These are phyloP conservation scores for Rhynchotus rufescens DNA, from an alignment of 2,797 vertebrate species.

Conservation along the genomic window DNA sequence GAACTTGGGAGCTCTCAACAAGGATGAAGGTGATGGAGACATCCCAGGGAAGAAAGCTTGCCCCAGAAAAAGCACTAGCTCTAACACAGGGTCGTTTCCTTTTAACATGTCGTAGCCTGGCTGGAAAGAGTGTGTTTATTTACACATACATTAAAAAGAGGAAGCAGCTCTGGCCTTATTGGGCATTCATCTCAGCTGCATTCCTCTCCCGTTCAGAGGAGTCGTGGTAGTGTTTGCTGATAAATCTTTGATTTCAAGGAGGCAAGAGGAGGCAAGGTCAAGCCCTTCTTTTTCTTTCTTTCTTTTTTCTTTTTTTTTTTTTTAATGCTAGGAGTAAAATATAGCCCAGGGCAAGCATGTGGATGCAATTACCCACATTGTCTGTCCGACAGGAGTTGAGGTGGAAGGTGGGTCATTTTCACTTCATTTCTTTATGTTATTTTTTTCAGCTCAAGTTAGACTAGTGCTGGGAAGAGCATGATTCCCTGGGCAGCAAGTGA, in stretches of 20 bases:
- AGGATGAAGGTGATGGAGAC: background rate
- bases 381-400: background rate
- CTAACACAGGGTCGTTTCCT: background rate
- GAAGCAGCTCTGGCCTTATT: background rate
- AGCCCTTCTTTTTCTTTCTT: background rate
- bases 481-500: background rate
- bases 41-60: background rate
- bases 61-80: background rate
- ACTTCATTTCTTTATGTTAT: background rate
- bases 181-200: background rate
- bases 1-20: background rate
- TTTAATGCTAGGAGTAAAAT: background rate
- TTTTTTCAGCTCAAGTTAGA: background rate
- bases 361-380: background rate
- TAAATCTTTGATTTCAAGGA: background rate
- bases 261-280: background rate
- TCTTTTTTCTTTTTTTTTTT: background rate
- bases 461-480: background rate
- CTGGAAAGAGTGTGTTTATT: background rate
- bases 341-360: background rate
- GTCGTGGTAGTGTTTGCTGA: fast-evolving
- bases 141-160: background rate
- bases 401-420: background rate
- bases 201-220: background rate
- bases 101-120: background rate